Conservation (phyloP, 2,888 invertebrate species). For the Daptonema setosum region DNA sequence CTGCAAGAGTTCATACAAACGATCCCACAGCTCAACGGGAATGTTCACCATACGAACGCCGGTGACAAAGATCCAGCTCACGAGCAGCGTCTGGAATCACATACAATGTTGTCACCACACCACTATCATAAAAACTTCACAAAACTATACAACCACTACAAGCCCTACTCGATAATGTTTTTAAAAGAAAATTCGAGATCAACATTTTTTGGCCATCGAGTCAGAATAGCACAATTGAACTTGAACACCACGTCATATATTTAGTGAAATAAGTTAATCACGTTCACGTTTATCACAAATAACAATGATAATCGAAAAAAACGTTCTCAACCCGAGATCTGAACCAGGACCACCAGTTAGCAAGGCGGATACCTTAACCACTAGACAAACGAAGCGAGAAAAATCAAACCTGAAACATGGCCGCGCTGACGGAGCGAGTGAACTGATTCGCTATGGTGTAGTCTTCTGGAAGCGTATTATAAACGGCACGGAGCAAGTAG, state of each 20-base stretch:
- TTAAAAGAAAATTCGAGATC: too few relatives aligned
- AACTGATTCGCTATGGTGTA: not conserved
- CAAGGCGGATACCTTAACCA: not conserved
- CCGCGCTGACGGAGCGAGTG: not conserved
- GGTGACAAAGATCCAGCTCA: slow-evolving; percentile 93
- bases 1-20: slow-evolving; percentile 37
- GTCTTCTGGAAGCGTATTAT: not conserved
- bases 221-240: too few relatives aligned
- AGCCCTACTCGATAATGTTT: too few relatives aligned
- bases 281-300: too few relatives aligned
- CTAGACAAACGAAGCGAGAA: not conserved
- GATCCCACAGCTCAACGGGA: slow-evolving; percentile 70
- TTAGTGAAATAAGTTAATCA: too few relatives aligned
- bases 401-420: not conserved
- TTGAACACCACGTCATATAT: too few relatives aligned
- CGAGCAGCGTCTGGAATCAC: slow-evolving; percentile 65
- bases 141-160: too few relatives aligned
- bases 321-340: too few relatives aligned
- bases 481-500: not conserved
- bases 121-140: too few relatives aligned
- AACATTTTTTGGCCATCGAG: too few relatives aligned
- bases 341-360: not conserved
- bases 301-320: too few relatives aligned
- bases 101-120: not conserved
- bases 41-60: slow-evolving; percentile 82